These are phyloP conservation scores for Nicator chloris DNA, from an alignment of 2,113 vertebrate species.

Conservation along the genomic window DNA sequence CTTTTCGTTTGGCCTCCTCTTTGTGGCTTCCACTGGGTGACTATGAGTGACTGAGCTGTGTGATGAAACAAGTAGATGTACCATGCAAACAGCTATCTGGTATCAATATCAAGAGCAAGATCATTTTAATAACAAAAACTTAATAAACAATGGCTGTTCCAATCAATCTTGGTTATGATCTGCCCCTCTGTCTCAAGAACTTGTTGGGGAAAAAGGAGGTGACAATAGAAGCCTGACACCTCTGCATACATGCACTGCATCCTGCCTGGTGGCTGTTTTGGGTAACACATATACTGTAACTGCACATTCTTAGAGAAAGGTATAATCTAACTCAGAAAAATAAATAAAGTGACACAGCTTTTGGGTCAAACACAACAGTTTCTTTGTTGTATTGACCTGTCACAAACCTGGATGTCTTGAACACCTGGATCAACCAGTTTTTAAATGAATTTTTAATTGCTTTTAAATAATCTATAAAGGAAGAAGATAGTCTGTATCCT, in stretches of 20 bases:
- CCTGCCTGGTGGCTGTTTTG: neutral
- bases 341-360: neutral
- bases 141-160: neutral
- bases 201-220: neutral
- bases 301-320: neutral
- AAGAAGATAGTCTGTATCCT: neutral
- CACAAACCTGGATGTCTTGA: neutral
- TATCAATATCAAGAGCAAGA: neutral
- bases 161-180: neutral
- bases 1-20: neutral
- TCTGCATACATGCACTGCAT: neutral
- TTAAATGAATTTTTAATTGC: neutral
- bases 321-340: neutral
- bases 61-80: neutral
- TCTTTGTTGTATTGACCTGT: neutral
- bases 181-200: neutral
- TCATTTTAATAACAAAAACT: neutral
- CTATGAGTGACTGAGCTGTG: neutral
- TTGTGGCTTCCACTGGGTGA: neutral
- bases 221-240: neutral
- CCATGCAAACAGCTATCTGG: neutral
- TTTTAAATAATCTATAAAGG: neutral
- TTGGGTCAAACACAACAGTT: neutral
- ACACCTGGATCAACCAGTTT: neutral
- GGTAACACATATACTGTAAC: neutral